Percentiles rank a stretch among this genome's conserved stretches.
phyloP scores from a whole-genome alignment of 2,113 vertebrate genomes.

The Oreochromis aureus region DNA sequence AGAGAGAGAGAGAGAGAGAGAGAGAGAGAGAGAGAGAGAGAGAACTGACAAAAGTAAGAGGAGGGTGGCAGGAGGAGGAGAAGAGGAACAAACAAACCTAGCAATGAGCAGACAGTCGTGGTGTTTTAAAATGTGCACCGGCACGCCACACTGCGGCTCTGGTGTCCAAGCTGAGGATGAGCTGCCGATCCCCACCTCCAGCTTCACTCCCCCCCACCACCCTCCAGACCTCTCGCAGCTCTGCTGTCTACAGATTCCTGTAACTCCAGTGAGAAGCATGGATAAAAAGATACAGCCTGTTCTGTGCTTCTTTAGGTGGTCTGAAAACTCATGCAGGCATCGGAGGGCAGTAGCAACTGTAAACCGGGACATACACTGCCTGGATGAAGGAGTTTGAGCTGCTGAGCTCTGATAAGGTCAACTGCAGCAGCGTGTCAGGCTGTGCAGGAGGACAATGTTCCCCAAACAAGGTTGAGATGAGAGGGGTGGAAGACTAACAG shows the following conservation, averaged over 20 bases:
- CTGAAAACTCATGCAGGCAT: background rate
- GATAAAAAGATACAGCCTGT: conserved; percentile 33
- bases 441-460: background rate
- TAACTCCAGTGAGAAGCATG: background rate
- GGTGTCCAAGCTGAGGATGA: conserved; percentile 55
- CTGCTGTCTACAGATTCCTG: conserved; percentile 37
- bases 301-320: conserved; percentile 25
- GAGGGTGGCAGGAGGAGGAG: background rate
- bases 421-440: background rate
- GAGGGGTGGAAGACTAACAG: background rate
- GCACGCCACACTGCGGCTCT: conserved; percentile 76
- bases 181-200: conserved; percentile 40
- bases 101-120: conserved; percentile 36
- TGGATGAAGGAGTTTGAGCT: background rate
- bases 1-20: background rate
- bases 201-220: background rate
- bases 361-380: background rate
- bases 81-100: conserved; percentile 30
- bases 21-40: background rate
- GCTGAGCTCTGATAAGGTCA: conserved; percentile 44
- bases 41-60: conserved; percentile 28
- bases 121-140: conserved; percentile 74
- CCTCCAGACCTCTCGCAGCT: conserved; percentile 4
- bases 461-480: conserved; percentile 5
- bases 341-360: background rate